Percentiles rank a stretch among this genome's conserved stretches.
These are phyloP conservation scores for Tortricodes alternella DNA, from an alignment of 2,888 invertebrate genomes.

Conservation along the genomic window DNA sequence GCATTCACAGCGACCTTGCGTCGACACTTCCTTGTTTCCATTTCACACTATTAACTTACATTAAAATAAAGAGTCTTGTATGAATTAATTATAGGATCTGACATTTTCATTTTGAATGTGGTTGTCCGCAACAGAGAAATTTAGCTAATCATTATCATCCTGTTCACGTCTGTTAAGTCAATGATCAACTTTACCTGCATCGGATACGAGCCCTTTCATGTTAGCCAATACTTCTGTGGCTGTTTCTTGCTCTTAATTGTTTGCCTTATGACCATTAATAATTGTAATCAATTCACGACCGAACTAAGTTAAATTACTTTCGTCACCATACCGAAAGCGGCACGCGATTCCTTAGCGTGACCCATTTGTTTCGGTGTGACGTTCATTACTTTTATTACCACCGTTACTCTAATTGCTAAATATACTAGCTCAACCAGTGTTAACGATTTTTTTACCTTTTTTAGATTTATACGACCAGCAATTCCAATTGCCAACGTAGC, in stretches of 20 bases:
- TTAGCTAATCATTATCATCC: too few species aligned
- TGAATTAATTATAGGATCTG: too few species aligned
- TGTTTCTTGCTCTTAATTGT: constrained; percentile 3
- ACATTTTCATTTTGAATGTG: too few species aligned
- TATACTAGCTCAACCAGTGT: constrained; percentile 8
- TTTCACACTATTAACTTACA: neutral
- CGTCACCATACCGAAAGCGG: constrained; percentile 20
- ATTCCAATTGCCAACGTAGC: neutral
- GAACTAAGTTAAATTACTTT: constrained; percentile 30
- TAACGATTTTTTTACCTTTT: constrained; percentile 8
- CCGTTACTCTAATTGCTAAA: constrained; percentile 24
- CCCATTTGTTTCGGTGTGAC: constrained; percentile 21
- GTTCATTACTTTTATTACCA: constrained; percentile 22
- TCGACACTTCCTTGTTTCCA: constrained; percentile 23
- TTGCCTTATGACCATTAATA: constrained; percentile 13
- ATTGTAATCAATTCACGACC: constrained; percentile 3
- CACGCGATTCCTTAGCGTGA: constrained; percentile 27
- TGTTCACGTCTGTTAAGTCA: neutral
- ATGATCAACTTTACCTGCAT: neutral
- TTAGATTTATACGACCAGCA: neutral
- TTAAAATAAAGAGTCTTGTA: too few species aligned
- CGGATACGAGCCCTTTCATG: neutral
- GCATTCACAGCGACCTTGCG: constrained; percentile 23
- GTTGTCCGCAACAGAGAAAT: too few species aligned
- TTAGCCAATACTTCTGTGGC: neutral